Conservation (phyloP, 2,888 invertebrate species). For the Aleiodes alternator region DNA sequence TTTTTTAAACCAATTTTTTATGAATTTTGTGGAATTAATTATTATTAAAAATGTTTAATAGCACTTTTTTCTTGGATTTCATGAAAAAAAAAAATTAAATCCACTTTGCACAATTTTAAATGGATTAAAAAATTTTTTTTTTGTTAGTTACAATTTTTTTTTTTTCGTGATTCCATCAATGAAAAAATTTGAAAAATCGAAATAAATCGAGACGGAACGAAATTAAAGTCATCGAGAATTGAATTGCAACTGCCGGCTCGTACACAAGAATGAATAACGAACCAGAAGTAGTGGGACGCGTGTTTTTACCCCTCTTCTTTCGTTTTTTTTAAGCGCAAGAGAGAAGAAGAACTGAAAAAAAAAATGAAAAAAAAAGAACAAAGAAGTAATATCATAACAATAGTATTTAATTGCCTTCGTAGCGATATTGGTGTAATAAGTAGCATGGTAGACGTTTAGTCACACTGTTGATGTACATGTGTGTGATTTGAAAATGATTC, state of each 20-base stretch:
- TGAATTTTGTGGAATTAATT: neutral
- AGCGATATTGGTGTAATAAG: conserved; percentile 72
- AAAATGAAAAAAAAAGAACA: neutral
- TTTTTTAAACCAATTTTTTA: neutral
- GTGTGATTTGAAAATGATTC: conserved; percentile 3
- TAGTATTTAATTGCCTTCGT: conserved; percentile 71
- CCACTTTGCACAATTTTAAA: no score
- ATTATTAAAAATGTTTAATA: neutral
- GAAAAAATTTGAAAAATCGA: neutral
- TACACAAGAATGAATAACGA: conserved; percentile 15
- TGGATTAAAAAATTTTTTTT: no score
- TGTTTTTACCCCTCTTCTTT: conserved; percentile 60
- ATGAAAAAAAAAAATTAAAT: no score
- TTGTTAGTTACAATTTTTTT: neutral
- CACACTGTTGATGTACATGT: conserved; percentile 6
- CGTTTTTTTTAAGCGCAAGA: no score
- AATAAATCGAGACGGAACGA: conserved; percentile 1
- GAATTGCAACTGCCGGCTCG: conserved; percentile 53
- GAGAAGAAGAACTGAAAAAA: no score
- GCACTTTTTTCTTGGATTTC: no score
- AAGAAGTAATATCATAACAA: conserved; percentile 71
- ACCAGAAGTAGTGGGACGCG: conserved; percentile 57
- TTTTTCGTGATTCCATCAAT: neutral
- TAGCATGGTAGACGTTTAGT: conserved; percentile 52
- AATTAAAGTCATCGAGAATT: conserved; percentile 50